Conservation (phyloP, 2,113 vertebrate species). For the Equus quagga region DNA sequence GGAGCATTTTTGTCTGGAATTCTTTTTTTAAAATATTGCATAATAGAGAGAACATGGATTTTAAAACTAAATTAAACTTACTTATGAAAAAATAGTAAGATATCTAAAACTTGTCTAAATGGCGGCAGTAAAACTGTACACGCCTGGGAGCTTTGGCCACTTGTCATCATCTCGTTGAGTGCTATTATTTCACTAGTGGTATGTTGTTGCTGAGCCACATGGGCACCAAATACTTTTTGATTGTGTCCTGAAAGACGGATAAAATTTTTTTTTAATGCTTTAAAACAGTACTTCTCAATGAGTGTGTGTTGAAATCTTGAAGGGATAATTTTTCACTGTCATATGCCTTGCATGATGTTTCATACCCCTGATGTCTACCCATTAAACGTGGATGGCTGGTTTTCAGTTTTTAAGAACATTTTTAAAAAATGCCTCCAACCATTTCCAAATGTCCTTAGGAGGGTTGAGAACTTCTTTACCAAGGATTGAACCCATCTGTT, state of each 20-base stretch:
- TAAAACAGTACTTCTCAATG: slow-evolving; percentile 19
- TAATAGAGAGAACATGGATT: neutral
- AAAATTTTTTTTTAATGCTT: neutral
- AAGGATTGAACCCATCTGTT: neutral
- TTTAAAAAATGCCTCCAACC: neutral
- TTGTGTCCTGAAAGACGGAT: neutral
- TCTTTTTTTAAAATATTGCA: neutral
- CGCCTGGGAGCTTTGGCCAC: neutral
- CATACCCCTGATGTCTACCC: neutral
- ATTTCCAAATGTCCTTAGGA: neutral
- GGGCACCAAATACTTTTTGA: neutral
- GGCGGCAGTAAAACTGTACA: neutral
- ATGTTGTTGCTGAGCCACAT: neutral
- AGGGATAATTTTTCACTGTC: neutral
- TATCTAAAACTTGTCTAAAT: neutral
- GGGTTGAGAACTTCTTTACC: neutral
- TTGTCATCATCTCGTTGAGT: neutral
- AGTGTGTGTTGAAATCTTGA: neutral
- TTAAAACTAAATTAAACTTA: neutral
- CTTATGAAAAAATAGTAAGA: neutral
- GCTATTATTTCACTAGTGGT: neutral
- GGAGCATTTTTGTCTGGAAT: neutral
- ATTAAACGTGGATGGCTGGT: neutral
- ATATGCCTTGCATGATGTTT: neutral
- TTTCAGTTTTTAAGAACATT: neutral